Base-by-base conservation (phyloP, 2,797 vertebrate genomes). In the Gallinago solitaria region DNA sequence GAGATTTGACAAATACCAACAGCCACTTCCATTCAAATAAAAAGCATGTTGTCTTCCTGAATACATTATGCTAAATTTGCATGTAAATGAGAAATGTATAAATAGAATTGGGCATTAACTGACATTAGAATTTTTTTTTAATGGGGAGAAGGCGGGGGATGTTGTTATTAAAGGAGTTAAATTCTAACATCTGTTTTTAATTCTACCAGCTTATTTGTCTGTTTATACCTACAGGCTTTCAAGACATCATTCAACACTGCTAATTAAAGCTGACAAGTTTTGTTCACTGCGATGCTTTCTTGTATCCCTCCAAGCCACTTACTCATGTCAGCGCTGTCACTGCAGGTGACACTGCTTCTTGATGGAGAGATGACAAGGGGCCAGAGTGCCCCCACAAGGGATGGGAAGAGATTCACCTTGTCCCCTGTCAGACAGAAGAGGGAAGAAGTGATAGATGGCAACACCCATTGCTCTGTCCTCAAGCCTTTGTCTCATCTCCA, bases 191-290 rank as follows among this genome's bases (percentile, higher is more conserved):
- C 93, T 96, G 96, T 87, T 95, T 95, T 95, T 92, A 96, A 96
- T 96, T 95, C 91, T 74, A 70, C 77, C 45, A 90, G 77, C 71
- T 95, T 96, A 94, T 94, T 93, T 94, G 70, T 92, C 90, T 95
- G 95, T 95, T 96, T 92, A 95, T 93, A 94, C 91, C 93, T 95
- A 83, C 80, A 95, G 93, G 93, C 93, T 95, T 96, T 95, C 95
- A 94, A 95, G 96, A 69, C 56, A 33, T 97, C 92, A 95, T 80
- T 96, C 92, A 94, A 63, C 85, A 91, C 70, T 61, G 76, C 89
- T 96, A 95, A 96, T 95, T 97, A 95, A 94, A 95, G 82, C 89
- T 97, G 96, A 96, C 95, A 96, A 84, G 87, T 96, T 91, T 88
- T 93, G 87, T 95, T 95, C 94, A 65, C 80, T 74, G 63, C 2